Percentiles rank a stretch among this genome's conserved stretches.
These are phyloP conservation scores for Lophius americanus DNA, from an alignment of 2,797 vertebrate species.

Conservation along the genomic window DNA sequence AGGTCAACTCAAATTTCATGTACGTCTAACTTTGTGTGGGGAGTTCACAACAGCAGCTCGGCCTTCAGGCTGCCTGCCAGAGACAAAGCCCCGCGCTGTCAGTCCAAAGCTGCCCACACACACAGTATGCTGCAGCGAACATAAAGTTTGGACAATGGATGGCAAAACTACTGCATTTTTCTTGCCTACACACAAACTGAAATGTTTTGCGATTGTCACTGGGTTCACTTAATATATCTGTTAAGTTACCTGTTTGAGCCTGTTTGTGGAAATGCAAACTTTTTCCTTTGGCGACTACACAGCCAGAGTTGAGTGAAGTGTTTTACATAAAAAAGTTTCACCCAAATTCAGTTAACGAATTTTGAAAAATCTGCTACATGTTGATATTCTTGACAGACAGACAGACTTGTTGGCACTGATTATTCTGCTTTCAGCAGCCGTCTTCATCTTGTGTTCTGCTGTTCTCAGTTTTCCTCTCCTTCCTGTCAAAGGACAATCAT, in stretches of 20 bases:
- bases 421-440: too few relatives aligned
- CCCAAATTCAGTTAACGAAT: too few relatives aligned
- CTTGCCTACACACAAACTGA: constrained; percentile 50
- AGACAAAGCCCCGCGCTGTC: constrained; percentile 50
- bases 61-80: constrained; percentile 60
- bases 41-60: constrained; percentile 47
- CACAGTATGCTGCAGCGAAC: constrained; percentile 43
- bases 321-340: too few relatives aligned
- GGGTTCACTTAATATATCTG: constrained; percentile 24
- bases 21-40: constrained; percentile 40
- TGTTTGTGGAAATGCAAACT: neutral
- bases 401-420: too few relatives aligned
- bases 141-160: constrained; percentile 48
- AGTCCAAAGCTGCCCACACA: constrained; percentile 68
- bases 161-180: constrained; percentile 42
- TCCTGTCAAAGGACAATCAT: too few relatives aligned
- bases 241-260: neutral
- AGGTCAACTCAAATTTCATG: constrained; percentile 45
- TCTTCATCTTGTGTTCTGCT: too few relatives aligned
- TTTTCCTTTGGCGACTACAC: too few relatives aligned
- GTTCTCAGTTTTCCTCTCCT: too few relatives aligned
- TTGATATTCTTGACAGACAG: too few relatives aligned
- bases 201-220: constrained; percentile 48
- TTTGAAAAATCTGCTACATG: too few relatives aligned
- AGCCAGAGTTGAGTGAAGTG: too few relatives aligned